Evolutionary conservation across 2,888 invertebrate species (phyloP).

Genomic region (Caenorhabditis drosophilae): DNA sequence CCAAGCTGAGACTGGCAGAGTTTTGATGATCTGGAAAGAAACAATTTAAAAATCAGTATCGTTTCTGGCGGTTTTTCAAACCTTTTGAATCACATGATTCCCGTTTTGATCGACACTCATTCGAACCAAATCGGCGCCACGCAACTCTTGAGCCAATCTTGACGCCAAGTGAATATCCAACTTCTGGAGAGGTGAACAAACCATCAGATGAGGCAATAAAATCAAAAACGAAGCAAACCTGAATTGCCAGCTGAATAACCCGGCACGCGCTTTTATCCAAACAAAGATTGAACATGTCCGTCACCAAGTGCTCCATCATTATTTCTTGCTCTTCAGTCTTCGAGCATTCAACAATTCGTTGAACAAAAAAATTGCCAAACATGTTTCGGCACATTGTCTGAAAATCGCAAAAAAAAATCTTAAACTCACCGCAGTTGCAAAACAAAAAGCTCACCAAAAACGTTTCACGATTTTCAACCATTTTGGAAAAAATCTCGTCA

Average conservation of each 20-base stretch:
- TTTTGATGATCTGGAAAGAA: conserved; percentile 32
- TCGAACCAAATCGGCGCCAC: conserved; percentile 38
- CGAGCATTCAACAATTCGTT: conserved; percentile 49
- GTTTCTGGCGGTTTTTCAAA: background rate
- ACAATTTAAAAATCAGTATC: background rate
- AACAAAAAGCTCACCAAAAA: conserved; percentile 32
- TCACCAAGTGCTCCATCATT: conserved; percentile 28
- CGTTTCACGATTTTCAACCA: conserved; percentile 25
- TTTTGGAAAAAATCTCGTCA: conserved; percentile 27
- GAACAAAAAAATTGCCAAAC: conserved; percentile 59
- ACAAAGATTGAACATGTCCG: conserved; percentile 49
- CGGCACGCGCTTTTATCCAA: conserved; percentile 62
- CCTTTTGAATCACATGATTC: conserved; percentile 63
- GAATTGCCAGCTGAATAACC: conserved; percentile 63
- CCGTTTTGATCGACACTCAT: conserved; percentile 61
- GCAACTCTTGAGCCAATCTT: conserved; percentile 18
- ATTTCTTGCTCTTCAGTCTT: conserved; percentile 30
- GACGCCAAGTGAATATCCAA: conserved; percentile 25
- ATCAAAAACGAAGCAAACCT: conserved; percentile 32
- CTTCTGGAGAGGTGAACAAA: conserved; percentile 25
- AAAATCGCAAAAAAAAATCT: too few species aligned
- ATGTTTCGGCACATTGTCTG: conserved; percentile 52
- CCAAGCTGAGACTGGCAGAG: conserved; percentile 42
- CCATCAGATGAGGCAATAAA: too few species aligned
- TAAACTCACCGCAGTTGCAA: too few species aligned